Percentiles rank a stretch among this genome's conserved stretches.
These are phyloP conservation scores for Ambastaia sidthimunki DNA, from an alignment of 2,797 vertebrate species.

Conservation along the genomic window DNA sequence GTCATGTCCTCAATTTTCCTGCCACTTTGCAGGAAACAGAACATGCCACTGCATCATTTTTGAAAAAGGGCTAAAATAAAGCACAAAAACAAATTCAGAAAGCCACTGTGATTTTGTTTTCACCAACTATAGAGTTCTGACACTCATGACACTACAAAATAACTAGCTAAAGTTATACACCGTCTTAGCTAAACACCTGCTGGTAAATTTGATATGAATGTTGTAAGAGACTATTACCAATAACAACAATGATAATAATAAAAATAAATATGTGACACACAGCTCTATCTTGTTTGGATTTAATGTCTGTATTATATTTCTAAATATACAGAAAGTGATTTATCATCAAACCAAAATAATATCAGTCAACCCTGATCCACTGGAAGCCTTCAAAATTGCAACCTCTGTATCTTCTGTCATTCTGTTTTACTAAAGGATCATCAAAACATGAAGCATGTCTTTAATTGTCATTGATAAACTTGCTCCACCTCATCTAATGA, in stretches of 20 bases:
- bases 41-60: neutral
- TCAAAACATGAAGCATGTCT: conserved; percentile 51
- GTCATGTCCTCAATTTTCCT: neutral
- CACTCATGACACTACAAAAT: no score
- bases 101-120: no score
- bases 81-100: no score
- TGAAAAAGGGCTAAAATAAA: no score
- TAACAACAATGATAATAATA: no score
- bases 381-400: conserved; percentile 42
- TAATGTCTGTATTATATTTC: neutral
- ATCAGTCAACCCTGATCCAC: conserved; percentile 28
- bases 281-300: neutral
- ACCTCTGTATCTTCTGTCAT: conserved; percentile 24
- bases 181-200: no score
- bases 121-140: no score
- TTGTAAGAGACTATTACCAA: no score
- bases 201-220: no score
- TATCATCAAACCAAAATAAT: neutral
- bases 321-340: neutral
- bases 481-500: conserved; percentile 44
- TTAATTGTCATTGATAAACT: conserved; percentile 51
- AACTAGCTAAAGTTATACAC: no score
- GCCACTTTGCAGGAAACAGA: neutral
- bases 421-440: conserved; percentile 26
- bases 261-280: no score